Evolutionary conservation across 2,113 vertebrate species (phyloP).

Genomic region (Rhea americana): DNA sequence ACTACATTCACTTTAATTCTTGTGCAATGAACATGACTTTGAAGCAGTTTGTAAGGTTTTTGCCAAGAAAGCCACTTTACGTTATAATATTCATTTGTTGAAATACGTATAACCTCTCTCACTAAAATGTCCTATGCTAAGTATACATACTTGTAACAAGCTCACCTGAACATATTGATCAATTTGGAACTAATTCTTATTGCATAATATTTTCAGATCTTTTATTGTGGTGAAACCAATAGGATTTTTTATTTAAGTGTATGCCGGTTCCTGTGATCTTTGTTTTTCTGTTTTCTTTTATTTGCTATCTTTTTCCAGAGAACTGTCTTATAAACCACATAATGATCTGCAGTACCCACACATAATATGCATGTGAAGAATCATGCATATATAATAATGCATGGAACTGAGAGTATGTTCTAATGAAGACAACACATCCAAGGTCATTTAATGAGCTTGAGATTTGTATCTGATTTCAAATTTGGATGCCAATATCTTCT

Average conservation of each 20-base stretch:
- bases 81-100: not conserved
- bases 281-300: not conserved
- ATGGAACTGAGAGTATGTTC: not conserved
- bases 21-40: not conserved
- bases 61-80: not conserved
- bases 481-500: not conserved
- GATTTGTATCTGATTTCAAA: not conserved
- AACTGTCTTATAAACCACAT: not conserved
- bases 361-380: not conserved
- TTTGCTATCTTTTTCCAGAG: not conserved
- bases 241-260: not conserved
- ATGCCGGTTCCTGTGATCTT: not conserved
- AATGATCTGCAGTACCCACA: not conserved
- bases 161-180: not conserved
- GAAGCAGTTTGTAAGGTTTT: constrained; percentile 21
- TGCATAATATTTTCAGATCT: not conserved
- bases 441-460: not conserved
- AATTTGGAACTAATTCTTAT: not conserved
- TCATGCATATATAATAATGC: not conserved
- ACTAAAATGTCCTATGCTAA: not conserved
- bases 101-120: not conserved
- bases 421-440: not conserved
- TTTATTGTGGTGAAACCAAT: not conserved
- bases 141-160: not conserved
- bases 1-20: not conserved